Base-by-base conservation (phyloP, 2,113 vertebrate species). In the Bostrychus sinensis region DNA sequence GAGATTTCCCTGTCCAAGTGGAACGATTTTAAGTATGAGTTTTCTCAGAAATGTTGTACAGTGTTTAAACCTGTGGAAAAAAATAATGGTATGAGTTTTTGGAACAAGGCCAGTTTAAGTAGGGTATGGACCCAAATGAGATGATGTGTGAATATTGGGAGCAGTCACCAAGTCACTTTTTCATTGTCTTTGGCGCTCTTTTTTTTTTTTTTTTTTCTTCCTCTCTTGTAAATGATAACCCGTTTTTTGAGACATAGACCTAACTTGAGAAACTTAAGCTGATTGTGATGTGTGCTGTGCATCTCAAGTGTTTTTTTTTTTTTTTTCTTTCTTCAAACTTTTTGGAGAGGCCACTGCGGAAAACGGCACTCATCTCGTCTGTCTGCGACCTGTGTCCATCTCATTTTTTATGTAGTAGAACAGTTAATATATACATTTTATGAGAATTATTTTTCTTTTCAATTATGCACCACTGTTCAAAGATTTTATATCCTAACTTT, bases 401-500 rank as follows among this genome's bases (percentile, higher is more conserved):
- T 89, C 75, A 71, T 88, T 81, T 85, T 84, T 81, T 81, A 86
- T 89, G 87, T 88, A 84, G 88, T 91, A 91, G 84, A 87, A 91
- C 82, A 89, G 88, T 89, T 90, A 91, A 88, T 91, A 87, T 89
- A 91, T 91, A 85, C 87, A 87, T 91, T 91, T 91, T 86, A 89
- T 87, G 86, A 87, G 79, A 87, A 84, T 86, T 86, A 89, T 89
- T 91, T 89, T 88, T 88, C 80, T 88, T 91, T 89, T 88, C 88
- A 91, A 89, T 88, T 86, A 84, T 92, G 87, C 89, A 90, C 85
- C 89, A 86, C 87, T 91, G 88, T 86, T 91, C 88, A 91, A 91
- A 91, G 84, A 92, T 92, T 92, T 92, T 91, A 90, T 92, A 92
- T 90, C 80, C 86, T 90, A 91, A 89, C 88, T 90, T 92, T 90